Base-by-base conservation (phyloP, 2,888 invertebrate genomes). In the Chouioia cunea region DNA sequence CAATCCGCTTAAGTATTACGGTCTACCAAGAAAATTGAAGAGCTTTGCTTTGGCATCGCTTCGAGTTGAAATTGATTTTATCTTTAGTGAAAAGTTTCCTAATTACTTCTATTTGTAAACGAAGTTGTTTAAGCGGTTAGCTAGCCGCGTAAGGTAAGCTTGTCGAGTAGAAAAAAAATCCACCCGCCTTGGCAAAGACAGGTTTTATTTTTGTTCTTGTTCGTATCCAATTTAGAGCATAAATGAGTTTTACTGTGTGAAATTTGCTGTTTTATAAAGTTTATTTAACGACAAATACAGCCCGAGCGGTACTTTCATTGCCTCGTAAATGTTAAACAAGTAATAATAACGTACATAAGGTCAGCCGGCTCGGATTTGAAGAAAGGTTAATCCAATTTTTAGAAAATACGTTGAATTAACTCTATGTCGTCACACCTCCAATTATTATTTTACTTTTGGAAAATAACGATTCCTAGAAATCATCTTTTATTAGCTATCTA, bases 71-170 rank as follows among this genome's bases (percentile, higher is more conserved):
- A 65, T 73, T 68, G 65, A 72, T 69, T 71, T 71, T 65, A 67
- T 64, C 57, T 59, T 53, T 15, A 54, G 63, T 20, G 64, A 65
- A 65, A 72, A 68, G 59, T 72, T 72, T 72, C 65, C 59, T 72
- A 68, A 68, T 72, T 72, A 68, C 60, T 54, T 72, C 58, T 68
- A 72, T 68, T 72, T 68, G 68, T 65, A 68, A 65, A 64, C 60
- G 52, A 68, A 60, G 57, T 60, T 67, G 66, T 48, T 62, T 64
- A 67, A 64, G 65, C 53, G 64, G 59, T 59, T 43, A 64, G 53
- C 67, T 43, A 64, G 53, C 67, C 64, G 63, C 64, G 44, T 36
- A 36, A 58, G 59, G 60, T 64, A 72, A 72, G 65, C 68, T 68
- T 60, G 60, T 59, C 68, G 54, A 22, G 44, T 27, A 52, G 68